phyloP scores from a whole-genome alignment of 2,888 invertebrate genomes.

The Troglohyphantes excavatus region DNA sequence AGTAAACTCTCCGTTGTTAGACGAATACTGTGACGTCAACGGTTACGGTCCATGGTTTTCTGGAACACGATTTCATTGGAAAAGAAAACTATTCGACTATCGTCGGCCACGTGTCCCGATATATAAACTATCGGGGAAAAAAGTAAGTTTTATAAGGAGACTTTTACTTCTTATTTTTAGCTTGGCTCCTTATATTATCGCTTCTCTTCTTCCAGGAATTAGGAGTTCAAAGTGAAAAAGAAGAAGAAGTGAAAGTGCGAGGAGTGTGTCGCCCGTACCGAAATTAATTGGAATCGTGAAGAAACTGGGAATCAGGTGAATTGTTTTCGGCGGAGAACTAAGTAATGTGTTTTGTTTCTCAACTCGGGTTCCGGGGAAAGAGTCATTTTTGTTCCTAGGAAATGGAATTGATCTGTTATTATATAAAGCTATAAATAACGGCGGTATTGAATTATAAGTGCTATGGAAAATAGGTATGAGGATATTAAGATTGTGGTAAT shows the following conservation, averaged over 20 bases:
- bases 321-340: conserved; percentile 4
- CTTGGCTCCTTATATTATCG: conserved; percentile 22
- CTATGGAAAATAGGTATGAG: too few species aligned
- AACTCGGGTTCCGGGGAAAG: not conserved
- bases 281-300: conserved; percentile 64
- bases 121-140: conserved; percentile 40
- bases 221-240: conserved; percentile 34
- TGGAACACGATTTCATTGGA: too few species aligned
- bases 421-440: too few species aligned
- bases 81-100: not conserved
- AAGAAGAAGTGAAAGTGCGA: not conserved
- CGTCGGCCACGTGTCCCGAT: conserved; percentile 46
- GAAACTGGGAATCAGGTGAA: conserved; percentile 37
- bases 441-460: too few species aligned
- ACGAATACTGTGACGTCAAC: too few species aligned
- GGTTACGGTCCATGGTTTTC: too few species aligned
- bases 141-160: conserved; percentile 28
- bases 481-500: too few species aligned
- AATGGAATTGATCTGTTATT: too few species aligned
- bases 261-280: not conserved
- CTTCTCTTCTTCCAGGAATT: conserved; percentile 4
- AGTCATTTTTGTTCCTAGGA: not conserved
- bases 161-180: not conserved
- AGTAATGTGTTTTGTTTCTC: conserved; percentile 34
- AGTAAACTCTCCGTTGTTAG: too few species aligned